Evolutionary conservation across 2,888 invertebrate species (phyloP).

Genomic region (Galerucella calmariensis): DNA sequence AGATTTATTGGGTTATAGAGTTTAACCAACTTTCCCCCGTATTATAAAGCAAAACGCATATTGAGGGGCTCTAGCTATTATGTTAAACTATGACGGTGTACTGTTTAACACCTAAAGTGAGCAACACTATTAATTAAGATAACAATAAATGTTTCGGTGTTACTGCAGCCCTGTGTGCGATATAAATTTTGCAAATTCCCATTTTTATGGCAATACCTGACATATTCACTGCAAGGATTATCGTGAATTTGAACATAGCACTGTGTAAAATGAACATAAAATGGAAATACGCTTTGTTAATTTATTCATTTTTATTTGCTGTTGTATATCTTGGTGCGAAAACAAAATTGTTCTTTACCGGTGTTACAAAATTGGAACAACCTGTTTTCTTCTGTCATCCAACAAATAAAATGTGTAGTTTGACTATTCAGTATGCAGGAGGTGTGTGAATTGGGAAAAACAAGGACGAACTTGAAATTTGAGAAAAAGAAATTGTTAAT

Average conservation of each 20-base stretch:
- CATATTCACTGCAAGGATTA: conserved; percentile 39
- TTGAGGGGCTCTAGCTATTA: conserved; percentile 29
- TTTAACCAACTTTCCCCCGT: neutral
- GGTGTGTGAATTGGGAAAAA: too few relatives aligned
- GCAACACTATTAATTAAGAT: conserved; percentile 44
- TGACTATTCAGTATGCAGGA: too few relatives aligned
- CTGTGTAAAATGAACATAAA: conserved; percentile 30
- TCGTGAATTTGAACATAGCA: conserved; percentile 33
- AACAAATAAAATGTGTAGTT: too few relatives aligned
- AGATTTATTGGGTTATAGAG: too few relatives aligned
- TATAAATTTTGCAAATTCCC: conserved; percentile 43
- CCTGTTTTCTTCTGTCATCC: neutral
- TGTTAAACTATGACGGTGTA: conserved; percentile 36
- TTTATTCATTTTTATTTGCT: conserved; percentile 17
- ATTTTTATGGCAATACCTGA: conserved; percentile 40
- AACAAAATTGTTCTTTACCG: neutral
- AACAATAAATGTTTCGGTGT: conserved; percentile 43
- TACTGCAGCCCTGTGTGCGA: conserved; percentile 30
- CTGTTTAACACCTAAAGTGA: conserved; percentile 43
- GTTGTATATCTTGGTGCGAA: neutral
- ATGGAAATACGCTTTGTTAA: conserved; percentile 32
- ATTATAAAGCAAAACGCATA: conserved; percentile 1
- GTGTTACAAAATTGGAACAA: neutral
- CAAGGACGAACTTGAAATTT: too few relatives aligned
- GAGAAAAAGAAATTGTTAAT: neutral